phyloP scores from a whole-genome alignment of 2,888 invertebrate species.

The Cheilosia grossa region DNA sequence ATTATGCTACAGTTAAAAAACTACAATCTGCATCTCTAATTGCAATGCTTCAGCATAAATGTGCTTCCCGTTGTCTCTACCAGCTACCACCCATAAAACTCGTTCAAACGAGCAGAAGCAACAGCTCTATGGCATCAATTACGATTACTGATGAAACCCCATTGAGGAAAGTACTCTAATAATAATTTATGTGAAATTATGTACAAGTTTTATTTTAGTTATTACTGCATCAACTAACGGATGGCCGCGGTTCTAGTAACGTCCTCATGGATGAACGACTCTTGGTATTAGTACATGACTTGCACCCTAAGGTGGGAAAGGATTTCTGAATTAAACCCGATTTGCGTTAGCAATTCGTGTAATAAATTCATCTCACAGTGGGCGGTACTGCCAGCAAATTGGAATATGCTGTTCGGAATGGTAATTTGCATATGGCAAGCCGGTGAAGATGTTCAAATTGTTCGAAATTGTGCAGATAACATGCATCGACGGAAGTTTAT shows the following conservation, averaged over 20 bases:
- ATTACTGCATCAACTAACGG: constrained; percentile 52
- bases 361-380: constrained; percentile 44
- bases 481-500: no score
- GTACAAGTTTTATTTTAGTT: constrained; percentile 1
- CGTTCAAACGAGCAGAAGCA: constrained; percentile 26
- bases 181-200: constrained; percentile 44
- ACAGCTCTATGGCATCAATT: constrained; percentile 40
- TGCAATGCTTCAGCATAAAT: constrained; percentile 13
- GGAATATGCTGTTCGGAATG: constrained; percentile 9
- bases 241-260: not conserved
- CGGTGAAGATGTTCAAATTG: not conserved
- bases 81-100: constrained; percentile 7
- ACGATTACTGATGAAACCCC: constrained; percentile 34
- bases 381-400: constrained; percentile 30
- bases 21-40: not conserved
- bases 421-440: constrained; percentile 32
- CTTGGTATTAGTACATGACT: constrained; percentile 1
- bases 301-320: constrained; percentile 14
- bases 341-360: constrained; percentile 30
- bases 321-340: not conserved
- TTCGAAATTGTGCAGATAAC: not conserved
- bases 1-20: no score
- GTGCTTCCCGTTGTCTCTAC: constrained; percentile 16
- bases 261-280: not conserved
- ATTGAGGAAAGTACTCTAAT: constrained; percentile 24